Evolutionary conservation across 2,113 vertebrate genomes (phyloP).

Genomic region (Clarias magur): DNA sequence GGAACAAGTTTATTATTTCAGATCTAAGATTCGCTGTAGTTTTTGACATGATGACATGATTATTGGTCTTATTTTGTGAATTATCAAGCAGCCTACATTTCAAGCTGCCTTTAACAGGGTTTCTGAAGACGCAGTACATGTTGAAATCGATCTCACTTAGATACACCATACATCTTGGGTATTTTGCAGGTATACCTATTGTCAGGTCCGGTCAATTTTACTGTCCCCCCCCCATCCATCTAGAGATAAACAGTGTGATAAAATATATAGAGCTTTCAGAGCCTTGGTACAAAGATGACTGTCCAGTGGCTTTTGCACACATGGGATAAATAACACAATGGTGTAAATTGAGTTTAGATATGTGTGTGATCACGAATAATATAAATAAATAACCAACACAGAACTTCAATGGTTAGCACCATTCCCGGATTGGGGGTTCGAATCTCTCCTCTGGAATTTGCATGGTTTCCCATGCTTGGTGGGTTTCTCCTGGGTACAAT

Average conservation of each 20-base stretch:
- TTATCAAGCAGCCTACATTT: slow-evolving; percentile 4
- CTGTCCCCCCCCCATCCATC: slow-evolving; percentile 1
- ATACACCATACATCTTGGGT: neutral
- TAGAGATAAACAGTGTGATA: neutral
- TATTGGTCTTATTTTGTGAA: neutral
- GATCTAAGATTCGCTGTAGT: neutral
- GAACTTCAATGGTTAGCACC: too few relatives aligned
- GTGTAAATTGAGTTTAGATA: neutral
- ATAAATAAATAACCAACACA: too few relatives aligned
- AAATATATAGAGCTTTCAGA: slow-evolving; percentile 7
- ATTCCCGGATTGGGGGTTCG: too few relatives aligned
- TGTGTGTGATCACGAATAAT: too few relatives aligned
- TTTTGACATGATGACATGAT: neutral
- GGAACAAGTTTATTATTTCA: neutral
- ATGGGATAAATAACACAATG: neutral
- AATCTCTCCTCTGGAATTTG: too few relatives aligned
- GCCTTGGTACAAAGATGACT: neutral
- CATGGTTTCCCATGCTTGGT: too few relatives aligned
- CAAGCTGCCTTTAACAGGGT: neutral
- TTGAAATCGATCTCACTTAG: neutral
- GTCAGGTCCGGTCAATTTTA: slow-evolving; percentile 7
- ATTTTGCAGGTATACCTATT: neutral
- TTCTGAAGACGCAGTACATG: neutral
- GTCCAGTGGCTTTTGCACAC: neutral
- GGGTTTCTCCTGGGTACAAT: too few relatives aligned